Evolutionary conservation across 2,888 invertebrate genomes (phyloP).

Genomic region (Mythimna impura): DNA sequence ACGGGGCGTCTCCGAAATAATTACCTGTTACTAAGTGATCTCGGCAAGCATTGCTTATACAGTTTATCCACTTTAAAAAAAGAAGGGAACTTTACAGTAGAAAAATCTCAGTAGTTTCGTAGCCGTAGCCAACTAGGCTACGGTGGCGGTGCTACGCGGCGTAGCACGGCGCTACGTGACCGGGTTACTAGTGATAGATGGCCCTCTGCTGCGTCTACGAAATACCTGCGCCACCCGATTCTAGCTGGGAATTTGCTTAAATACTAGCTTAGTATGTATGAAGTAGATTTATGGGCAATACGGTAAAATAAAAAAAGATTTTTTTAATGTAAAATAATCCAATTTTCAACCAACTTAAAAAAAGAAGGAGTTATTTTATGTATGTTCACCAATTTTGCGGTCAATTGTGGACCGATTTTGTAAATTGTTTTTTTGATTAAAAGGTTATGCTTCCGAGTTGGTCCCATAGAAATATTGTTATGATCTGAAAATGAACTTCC

Average conservation of each 20-base stretch:
- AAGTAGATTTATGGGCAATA: conserved; percentile 27
- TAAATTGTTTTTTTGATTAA: too few species aligned
- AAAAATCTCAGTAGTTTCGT: conserved; percentile 19
- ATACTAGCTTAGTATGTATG: conserved; percentile 20
- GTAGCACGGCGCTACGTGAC: conserved; percentile 74
- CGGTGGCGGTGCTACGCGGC: conserved; percentile 34
- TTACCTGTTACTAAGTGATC: too few species aligned
- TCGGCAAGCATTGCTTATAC: too few species aligned
- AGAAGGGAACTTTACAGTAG: neutral
- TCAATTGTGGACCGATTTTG: too few species aligned
- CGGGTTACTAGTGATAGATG: conserved; percentile 80
- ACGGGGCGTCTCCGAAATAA: too few species aligned
- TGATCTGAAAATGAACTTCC: too few species aligned
- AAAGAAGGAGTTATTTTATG: too few species aligned
- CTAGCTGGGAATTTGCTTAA: conserved; percentile 25
- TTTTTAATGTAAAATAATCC: too few species aligned
- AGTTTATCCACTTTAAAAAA: neutral
- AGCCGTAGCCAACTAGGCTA: conserved; percentile 71
- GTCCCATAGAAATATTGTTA: too few species aligned
- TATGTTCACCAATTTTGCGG: too few species aligned
- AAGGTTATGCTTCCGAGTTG: too few species aligned
- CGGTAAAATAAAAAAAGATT: neutral
- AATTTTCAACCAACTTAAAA: too few species aligned
- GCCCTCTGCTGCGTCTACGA: conserved; percentile 50
- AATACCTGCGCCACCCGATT: conserved; percentile 27